Evolutionary conservation across 2,888 invertebrate species (phyloP), one percentile per base, ranked within the genome.

Genomic region (Heliconius ismenius): DNA sequence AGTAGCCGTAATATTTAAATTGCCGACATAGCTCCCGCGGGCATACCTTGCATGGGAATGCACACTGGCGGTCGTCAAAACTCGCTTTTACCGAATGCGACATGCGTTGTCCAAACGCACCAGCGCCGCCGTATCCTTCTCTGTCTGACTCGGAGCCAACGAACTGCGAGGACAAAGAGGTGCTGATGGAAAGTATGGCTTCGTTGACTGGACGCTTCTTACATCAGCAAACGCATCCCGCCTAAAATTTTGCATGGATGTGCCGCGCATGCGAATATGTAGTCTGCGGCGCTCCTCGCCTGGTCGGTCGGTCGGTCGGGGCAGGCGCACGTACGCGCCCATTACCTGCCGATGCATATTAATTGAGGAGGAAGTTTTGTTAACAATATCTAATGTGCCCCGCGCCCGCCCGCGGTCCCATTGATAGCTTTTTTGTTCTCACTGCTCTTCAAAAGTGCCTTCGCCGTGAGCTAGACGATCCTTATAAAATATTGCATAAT

Each of bases 231-330:
- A 89, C 92, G 93, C 93, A 93, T 93, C 92, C 93, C 91, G 90
- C 93, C 93, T 92, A 93, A 93, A 93, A 93, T 93, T 94, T 92
- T 91, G 93, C 93, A 93, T 92, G 91, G 89, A 93, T 92, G 93
- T 91, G 93, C 89, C 86, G 89, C 89, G 93, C 92, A 93, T 93
- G 91, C 89, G 90, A 88, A 93, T 90, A 87, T 86, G 85, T 84
- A 81, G 86, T 82, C 82, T 83, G 84, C 85, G 84, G 85, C 83
- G 81, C 82, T 80, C 49, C 49, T 49, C 49, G 49, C 18, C 18
- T 3, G 49, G 18, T 49, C 49, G 49, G 49, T 49, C 49, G 43
- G 43, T 43, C 79, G 77, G 76, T 81, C 83, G 79, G 86, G 89
- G 87, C 90, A 85, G 85, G 82, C 79, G 83, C 93, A 93, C 93